phyloP scores from a whole-genome alignment of 2,797 vertebrate species.

The Aulostomus chinensis region DNA sequence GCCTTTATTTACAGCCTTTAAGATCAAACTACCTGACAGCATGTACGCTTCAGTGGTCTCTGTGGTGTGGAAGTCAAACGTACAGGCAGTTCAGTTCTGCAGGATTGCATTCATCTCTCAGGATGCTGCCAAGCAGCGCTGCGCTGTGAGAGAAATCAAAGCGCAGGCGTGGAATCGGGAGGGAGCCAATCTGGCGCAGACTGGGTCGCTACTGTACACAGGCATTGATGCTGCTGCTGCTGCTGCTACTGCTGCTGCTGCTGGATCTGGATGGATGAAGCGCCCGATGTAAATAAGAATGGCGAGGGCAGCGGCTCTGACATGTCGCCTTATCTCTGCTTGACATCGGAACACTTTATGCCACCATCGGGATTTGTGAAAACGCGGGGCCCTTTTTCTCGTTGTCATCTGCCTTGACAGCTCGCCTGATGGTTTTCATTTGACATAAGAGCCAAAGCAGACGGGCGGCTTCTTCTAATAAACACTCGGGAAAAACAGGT shows the following conservation, averaged over 20 bases:
- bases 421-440: conserved; percentile 69
- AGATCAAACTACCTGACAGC: not conserved
- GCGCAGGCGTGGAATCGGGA: conserved; percentile 81
- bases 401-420: conserved; percentile 50
- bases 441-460: conserved; percentile 69
- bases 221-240: conserved; percentile 79
- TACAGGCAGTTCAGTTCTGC: conserved; percentile 14
- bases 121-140: conserved; percentile 69
- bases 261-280: conserved; percentile 75
- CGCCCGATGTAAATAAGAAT: conserved; percentile 74
- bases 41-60: not conserved
- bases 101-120: too few species aligned
- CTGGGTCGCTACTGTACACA: conserved; percentile 71
- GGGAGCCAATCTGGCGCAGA: conserved; percentile 73
- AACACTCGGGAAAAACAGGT: conserved; percentile 74
- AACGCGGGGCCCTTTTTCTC: conserved; percentile 28
- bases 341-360: conserved; percentile 54
- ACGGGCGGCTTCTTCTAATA: conserved; percentile 75
- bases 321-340: conserved; percentile 57
- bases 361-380: conserved; percentile 48
- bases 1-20: too few species aligned
- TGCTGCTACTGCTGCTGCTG: conserved; percentile 76
- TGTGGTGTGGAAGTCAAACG: conserved; percentile 8
- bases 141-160: conserved; percentile 73
- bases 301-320: conserved; percentile 65